Base-by-base conservation (phyloP, 2,113 vertebrate genomes). In the Gymnorhina tibicen region DNA sequence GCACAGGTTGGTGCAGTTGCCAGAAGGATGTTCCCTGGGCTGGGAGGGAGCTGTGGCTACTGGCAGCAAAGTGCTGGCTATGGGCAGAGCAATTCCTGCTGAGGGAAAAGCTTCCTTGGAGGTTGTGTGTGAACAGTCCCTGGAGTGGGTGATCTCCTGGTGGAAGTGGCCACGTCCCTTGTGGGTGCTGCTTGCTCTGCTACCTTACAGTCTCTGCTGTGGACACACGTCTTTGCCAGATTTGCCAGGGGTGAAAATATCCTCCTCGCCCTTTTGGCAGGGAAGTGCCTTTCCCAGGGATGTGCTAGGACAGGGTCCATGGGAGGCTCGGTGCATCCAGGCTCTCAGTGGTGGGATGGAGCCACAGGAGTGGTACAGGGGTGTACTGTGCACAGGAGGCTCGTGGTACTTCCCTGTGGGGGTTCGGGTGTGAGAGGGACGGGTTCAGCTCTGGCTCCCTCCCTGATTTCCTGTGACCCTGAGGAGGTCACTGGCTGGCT, bases 371-470 rank as follows among this genome's bases (percentile, higher is more conserved):
- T 50, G 5, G 2, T 23, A 5, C 33, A 49, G 56, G 32, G 18
- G 10, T 49, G 1, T 28, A 15, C 52, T 83, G 58, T 13, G 4
- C 62, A 28, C 18, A 18, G 33, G 49, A 60, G 19, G 23, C 35
- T 74, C 3, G 1, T 17, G 33, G 32, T 53, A 3, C 35, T 91
- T 66, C 33, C 44, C 56, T 59, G 28, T n/a, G 41, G 13, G 4
- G 1, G 33, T 28, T 62, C 27, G 1, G 2, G 42, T 53, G 60
- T 0, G 1, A 62, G 52, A 78, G 33, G 30, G 13, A 15, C 0
- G 0, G 53, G 32, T 9, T 24, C 81, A 64, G 37, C 28, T 85
- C 83, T 91, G 76, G 12, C 16, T 87, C 18, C 8, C 14, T 73
- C n/a, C 42, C 19, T 69, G 4, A 4, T 63, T 52, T 69, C 16